Evolutionary conservation across 2,113 vertebrate genomes (phyloP).

Genomic region (Leucoraja erinaceus): DNA sequence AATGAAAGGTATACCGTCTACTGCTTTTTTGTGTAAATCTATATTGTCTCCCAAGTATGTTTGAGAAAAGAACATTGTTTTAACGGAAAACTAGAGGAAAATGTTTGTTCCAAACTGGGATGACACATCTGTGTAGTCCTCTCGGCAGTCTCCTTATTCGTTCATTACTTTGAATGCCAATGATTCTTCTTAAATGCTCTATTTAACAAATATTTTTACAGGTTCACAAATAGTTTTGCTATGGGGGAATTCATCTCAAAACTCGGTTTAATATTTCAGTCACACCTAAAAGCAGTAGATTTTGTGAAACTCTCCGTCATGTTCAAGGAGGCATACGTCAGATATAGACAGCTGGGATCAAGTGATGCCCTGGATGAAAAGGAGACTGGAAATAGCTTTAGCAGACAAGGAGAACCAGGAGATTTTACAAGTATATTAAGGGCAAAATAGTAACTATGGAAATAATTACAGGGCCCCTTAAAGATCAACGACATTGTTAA

Average conservation of each 20-base stretch:
- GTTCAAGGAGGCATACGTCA: background rate
- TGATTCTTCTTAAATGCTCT: background rate
- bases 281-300: background rate
- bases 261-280: background rate
- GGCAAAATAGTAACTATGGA: no score
- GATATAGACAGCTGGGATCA: no score
- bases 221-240: background rate
- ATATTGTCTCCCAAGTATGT: background rate
- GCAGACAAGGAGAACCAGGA: no score
- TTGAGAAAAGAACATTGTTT: background rate
- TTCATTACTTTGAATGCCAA: conserved; percentile 23
- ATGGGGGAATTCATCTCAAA: background rate
- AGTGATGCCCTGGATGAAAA: no score
- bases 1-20: background rate
- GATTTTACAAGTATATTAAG: no score
- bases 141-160: background rate
- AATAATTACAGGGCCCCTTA: no score
- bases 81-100: background rate
- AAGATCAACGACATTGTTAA: no score
- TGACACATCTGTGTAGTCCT: background rate
- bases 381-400: no score
- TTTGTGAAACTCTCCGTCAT: background rate
- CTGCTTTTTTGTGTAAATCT: background rate
- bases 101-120: background rate
- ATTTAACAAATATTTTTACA: background rate